Conservation (phyloP, 2,113 vertebrate genomes). For the Cyprinus carpio region DNA sequence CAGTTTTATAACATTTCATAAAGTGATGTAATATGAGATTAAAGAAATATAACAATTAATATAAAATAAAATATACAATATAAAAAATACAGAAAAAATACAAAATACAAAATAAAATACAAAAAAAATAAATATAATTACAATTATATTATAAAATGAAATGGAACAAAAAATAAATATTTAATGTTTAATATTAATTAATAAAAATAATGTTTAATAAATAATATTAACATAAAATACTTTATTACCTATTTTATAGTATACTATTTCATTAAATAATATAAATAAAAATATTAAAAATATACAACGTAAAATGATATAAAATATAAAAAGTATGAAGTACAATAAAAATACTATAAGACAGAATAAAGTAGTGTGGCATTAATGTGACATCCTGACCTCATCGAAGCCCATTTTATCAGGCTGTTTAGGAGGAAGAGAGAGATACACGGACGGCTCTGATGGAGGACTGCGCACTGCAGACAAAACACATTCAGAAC, state of each 20-base stretch:
- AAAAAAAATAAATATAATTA: no score
- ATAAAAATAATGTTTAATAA: no score
- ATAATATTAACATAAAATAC: no score
- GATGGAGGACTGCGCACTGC: slow-evolving; percentile 78
- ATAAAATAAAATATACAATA: background rate
- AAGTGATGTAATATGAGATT: background rate
- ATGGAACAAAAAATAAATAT: no score
- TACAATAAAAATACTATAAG: background rate
- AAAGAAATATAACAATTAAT: background rate
- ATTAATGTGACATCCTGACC: slow-evolving; percentile 63
- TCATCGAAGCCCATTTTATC: slow-evolving; percentile 90
- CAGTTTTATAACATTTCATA: background rate
- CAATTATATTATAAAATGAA: no score
- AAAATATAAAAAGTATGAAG: background rate
- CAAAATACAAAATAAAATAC: background rate
- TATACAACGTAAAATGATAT: no score
- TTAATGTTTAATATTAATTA: no score
- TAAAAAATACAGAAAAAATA: background rate
- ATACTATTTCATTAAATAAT: no score
- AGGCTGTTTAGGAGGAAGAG: slow-evolving; percentile 71
- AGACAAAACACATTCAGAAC: background rate
- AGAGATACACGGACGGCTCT: slow-evolving; percentile 77
- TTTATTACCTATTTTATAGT: no score
- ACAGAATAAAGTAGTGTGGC: background rate
- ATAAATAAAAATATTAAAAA: no score